Conservation (phyloP, 1,140 invertebrate species). For the Nephila pilipes region DNA sequence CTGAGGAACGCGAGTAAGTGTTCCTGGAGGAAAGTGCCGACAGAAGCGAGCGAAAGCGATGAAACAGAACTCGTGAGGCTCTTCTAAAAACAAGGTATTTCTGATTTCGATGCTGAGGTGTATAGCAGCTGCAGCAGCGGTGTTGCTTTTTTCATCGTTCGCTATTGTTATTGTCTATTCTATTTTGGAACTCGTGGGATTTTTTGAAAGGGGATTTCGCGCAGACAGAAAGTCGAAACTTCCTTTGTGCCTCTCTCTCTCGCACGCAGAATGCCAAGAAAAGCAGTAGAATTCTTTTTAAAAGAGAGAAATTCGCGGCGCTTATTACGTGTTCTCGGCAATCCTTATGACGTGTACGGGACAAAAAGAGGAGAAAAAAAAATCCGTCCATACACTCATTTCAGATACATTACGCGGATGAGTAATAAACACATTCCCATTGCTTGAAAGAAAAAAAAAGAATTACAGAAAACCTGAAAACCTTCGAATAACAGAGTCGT, state of each 20-base stretch:
- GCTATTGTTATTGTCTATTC: conserved; percentile 53
- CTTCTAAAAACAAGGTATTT: conserved; percentile 38
- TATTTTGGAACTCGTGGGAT: conserved; percentile 42
- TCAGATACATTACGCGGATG: too few species aligned
- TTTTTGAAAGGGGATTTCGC: conserved; percentile 41
- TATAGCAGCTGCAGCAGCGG: conserved; percentile 12
- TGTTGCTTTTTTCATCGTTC: conserved; percentile 36
- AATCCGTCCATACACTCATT: too few species aligned
- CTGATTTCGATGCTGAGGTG: conserved; percentile 20
- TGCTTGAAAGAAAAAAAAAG: too few species aligned
- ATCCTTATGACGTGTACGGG: too few species aligned
- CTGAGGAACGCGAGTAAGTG: too few species aligned
- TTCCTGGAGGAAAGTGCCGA: too few species aligned
- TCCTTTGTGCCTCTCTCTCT: background rate
- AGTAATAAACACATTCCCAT: too few species aligned
- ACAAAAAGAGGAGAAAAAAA: too few species aligned
- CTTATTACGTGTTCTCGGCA: too few species aligned
- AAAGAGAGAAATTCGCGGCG: too few species aligned
- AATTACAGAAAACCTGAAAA: too few species aligned
- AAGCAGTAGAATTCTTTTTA: background rate
- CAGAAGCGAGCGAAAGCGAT: background rate
- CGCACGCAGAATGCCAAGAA: background rate
- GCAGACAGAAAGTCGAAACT: conserved; percentile 8
- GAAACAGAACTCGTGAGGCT: background rate
- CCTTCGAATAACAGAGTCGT: too few species aligned